These are phyloP conservation scores for Poecilobothrus nobilitatus DNA, from an alignment of 2,888 invertebrate genomes.

Conservation along the genomic window DNA sequence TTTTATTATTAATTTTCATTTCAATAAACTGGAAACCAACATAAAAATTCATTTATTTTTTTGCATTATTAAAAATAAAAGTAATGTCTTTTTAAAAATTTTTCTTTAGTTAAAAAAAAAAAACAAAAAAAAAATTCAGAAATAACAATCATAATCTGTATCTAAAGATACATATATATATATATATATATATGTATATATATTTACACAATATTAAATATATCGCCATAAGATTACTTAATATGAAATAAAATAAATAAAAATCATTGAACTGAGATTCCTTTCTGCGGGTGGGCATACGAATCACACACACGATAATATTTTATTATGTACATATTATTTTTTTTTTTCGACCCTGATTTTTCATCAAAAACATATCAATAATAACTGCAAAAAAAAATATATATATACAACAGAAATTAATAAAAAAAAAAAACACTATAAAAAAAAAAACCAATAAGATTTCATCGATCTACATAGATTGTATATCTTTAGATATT, in stretches of 20 bases:
- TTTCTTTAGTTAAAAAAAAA: too few species aligned
- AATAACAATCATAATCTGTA: not conserved
- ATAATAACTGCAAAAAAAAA: too few species aligned
- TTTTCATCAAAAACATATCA: too few species aligned
- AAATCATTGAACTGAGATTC: constrained; percentile 20
- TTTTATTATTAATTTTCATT: constrained; percentile 14
- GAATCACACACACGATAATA: constrained; percentile 8
- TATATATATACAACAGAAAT: too few species aligned
- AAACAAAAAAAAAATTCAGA: not conserved
- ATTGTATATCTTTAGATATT: constrained; percentile 4
- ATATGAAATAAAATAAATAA: not conserved
- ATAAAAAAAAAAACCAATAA: too few species aligned
- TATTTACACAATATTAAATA: not conserved
- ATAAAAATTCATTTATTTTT: not conserved
- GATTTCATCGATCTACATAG: not conserved
- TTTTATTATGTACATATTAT: constrained; percentile 4
- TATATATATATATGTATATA: not conserved
- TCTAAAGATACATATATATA: not conserved
- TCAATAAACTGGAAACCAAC: constrained; percentile 4
- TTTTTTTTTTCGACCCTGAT: constrained; percentile 8
- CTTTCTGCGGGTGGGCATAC: constrained; percentile 18
- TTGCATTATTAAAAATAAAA: too few species aligned
- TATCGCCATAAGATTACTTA: too few species aligned
- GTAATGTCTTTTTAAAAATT: too few species aligned
- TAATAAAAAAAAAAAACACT: too few species aligned